These are phyloP conservation scores for Ceramica pisi DNA, from an alignment of 2,888 invertebrate genomes.

Conservation along the genomic window DNA sequence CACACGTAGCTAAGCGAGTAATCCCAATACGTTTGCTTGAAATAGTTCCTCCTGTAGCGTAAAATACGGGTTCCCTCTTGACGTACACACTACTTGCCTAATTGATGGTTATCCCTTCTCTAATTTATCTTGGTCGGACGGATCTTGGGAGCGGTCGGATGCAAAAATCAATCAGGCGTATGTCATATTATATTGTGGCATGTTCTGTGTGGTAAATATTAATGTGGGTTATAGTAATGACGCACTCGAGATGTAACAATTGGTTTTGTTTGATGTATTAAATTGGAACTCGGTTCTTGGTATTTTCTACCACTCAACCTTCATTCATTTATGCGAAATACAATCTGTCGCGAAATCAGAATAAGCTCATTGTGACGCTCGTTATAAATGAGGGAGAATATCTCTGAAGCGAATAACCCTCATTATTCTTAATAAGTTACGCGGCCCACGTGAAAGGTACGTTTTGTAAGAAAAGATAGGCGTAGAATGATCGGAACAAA, in stretches of 20 bases:
- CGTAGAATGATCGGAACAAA: background rate
- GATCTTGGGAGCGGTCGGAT: conserved; percentile 34
- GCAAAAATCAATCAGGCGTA: conserved; percentile 45
- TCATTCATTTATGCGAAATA: conserved; percentile 7
- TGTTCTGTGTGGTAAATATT: conserved; percentile 20
- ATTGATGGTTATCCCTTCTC: conserved; percentile 61
- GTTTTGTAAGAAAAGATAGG: background rate
- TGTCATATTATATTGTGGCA: conserved; percentile 44
- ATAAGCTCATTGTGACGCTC: conserved; percentile 7
- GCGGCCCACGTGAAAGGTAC: too few relatives aligned
- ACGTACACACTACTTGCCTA: conserved; percentile 49
- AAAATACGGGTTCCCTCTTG: conserved; percentile 51
- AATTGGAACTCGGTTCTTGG: background rate
- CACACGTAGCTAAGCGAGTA: conserved; percentile 52
- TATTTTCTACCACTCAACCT: background rate
- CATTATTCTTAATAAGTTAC: conserved; percentile 17
- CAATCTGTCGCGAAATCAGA: background rate
- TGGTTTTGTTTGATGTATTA: conserved; percentile 11
- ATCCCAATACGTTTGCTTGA: conserved; percentile 57
- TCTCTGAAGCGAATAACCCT: background rate
- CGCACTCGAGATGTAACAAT: background rate
- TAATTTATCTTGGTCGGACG: conserved; percentile 59
- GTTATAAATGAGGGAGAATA: conserved; percentile 31
- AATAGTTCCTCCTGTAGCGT: conserved; percentile 49
- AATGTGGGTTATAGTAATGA: conserved; percentile 10